phyloP scores from a whole-genome alignment of 2,888 invertebrate species.

The Pogonocherus hispidulus region DNA sequence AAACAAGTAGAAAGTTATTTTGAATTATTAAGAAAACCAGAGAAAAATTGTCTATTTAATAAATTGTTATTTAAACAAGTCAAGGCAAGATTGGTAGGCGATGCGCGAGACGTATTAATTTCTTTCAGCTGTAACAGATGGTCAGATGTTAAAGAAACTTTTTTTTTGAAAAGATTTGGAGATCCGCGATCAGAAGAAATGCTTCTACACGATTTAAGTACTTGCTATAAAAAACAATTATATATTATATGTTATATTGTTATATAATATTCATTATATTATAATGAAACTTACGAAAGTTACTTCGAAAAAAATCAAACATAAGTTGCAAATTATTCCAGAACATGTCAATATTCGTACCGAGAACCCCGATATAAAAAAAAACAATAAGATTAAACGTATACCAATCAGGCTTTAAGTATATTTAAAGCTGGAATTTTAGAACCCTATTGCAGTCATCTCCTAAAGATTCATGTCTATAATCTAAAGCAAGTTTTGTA shows the following conservation, averaged over 20 bases:
- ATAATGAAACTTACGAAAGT: slow-evolving; percentile 38
- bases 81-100: slow-evolving; percentile 40
- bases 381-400: slow-evolving; percentile 36
- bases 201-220: slow-evolving; percentile 39
- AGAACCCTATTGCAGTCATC: slow-evolving; percentile 39
- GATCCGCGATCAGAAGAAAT: slow-evolving; percentile 42
- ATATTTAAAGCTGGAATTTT: slow-evolving; percentile 36
- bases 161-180: slow-evolving; percentile 40
- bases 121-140: slow-evolving; percentile 24
- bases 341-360: slow-evolving; percentile 32
- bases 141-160: slow-evolving; percentile 34
- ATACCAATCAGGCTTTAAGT: slow-evolving; percentile 32
- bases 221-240: slow-evolving; percentile 39
- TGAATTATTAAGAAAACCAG: slow-evolving; percentile 13
- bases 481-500: slow-evolving; percentile 34
- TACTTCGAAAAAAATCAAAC: slow-evolving; percentile 43
- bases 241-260: too few species aligned
- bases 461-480: slow-evolving; percentile 28
- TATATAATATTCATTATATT: too few species aligned
- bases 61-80: slow-evolving; percentile 35
- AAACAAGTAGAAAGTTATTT: slow-evolving; percentile 37
- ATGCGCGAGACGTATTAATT: slow-evolving; percentile 32
- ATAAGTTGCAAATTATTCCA: slow-evolving; percentile 46
- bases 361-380: neutral
- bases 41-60: slow-evolving; percentile 24